Evolutionary conservation across 1,140 invertebrate genomes (phyloP).

Genomic region (Lasioglossum baleicum): DNA sequence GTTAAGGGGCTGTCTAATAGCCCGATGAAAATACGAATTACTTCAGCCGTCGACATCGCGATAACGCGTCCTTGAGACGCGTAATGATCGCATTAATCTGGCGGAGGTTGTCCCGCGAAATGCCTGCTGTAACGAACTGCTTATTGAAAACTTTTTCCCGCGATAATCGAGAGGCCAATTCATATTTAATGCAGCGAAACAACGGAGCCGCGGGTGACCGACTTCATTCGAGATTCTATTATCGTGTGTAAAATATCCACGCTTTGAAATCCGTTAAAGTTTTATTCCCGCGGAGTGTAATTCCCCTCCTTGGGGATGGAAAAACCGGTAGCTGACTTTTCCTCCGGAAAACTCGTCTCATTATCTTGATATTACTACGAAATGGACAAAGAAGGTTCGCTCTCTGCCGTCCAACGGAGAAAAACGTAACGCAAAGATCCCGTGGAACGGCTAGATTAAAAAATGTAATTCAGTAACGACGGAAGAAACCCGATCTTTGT

Average conservation of each 20-base stretch:
- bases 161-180: conserved; percentile 22
- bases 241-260: conserved; percentile 45
- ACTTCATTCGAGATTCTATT: conserved; percentile 43
- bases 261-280: conserved; percentile 39
- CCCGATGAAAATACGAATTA: no score
- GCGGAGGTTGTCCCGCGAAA: no score
- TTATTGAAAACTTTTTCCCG: not conserved
- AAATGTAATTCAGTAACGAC: conserved; percentile 31
- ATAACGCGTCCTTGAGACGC: not conserved
- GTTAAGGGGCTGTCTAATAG: no score
- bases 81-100: not conserved
- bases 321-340: conserved; percentile 8
- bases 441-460: not conserved
- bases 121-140: not conserved
- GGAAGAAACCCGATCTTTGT: not conserved
- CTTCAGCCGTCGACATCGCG: no score
- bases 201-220: not conserved
- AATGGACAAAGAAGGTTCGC: conserved; percentile 20
- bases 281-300: conserved; percentile 38
- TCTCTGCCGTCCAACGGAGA: no score
- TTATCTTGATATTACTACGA: conserved; percentile 45
- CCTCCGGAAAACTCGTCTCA: conserved; percentile 38
- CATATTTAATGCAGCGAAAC: conserved; percentile 24
- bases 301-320: conserved; percentile 20
- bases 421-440: conserved; percentile 14